These are phyloP conservation scores for Callospermophilus lateralis DNA, from an alignment of 2,113 vertebrate species.

Conservation along the genomic window DNA sequence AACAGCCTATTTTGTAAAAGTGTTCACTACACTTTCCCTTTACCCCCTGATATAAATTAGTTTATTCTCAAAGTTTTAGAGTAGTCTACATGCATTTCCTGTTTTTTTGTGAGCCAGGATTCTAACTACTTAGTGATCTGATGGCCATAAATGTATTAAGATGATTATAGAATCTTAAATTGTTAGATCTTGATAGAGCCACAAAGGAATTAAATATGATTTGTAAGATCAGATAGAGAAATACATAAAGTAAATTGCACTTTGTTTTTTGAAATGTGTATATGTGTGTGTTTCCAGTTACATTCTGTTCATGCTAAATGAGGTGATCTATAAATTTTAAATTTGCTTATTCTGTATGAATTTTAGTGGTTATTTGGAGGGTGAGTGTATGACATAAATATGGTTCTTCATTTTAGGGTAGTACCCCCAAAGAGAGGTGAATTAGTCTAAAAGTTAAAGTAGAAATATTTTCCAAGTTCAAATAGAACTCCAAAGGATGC, in stretches of 20 bases:
- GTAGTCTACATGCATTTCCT: not conserved
- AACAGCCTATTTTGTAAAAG: not conserved
- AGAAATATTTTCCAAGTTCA: conserved; percentile 69
- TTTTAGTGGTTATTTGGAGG: not conserved
- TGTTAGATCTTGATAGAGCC: not conserved
- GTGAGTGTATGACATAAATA: not conserved
- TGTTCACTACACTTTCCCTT: not conserved
- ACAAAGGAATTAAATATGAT: not conserved
- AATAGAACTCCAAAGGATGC: conserved; percentile 10
- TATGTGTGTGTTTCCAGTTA: not conserved
- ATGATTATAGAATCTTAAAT: not conserved
- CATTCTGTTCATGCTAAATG: not conserved
- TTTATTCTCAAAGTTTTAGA: not conserved
- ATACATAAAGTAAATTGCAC: not conserved
- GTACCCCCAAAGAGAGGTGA: not conserved
- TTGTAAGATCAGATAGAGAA: not conserved
- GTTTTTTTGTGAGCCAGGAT: conserved; percentile 8
- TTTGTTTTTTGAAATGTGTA: not conserved
- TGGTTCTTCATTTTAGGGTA: conserved; percentile 7
- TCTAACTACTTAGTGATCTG: not conserved
- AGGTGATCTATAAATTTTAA: not conserved
- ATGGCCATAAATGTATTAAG: conserved; percentile 1
- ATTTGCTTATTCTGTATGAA: conserved; percentile 1
- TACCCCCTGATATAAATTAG: not conserved
- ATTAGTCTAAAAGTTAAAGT: conserved; percentile 47